Conservation (phyloP, 2,113 vertebrate species). For the Oceanodroma tethys region DNA sequence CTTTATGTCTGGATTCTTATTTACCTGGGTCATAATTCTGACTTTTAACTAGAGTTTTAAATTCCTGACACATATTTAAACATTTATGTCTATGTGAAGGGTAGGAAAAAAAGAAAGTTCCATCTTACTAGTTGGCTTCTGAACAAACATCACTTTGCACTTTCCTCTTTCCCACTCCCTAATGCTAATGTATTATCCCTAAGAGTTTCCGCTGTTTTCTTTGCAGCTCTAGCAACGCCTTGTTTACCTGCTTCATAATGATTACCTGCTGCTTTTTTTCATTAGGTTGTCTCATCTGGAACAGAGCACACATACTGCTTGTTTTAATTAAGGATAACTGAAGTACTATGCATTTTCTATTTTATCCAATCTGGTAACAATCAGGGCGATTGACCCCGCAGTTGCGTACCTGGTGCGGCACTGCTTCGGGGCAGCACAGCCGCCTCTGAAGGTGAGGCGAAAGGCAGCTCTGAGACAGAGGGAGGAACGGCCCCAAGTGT, state of each 20-base stretch:
- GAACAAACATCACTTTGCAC: not conserved
- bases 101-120: not conserved
- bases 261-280: constrained; percentile 55
- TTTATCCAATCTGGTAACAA: constrained; percentile 40
- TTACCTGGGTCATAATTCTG: not conserved
- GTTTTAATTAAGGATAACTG: constrained; percentile 61
- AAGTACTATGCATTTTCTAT: not conserved
- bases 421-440: not conserved
- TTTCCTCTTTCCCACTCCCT: not conserved
- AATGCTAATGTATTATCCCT: not conserved
- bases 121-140: not conserved
- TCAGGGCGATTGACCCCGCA: not conserved
- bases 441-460: not conserved
- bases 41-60: not conserved
- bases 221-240: not conserved
- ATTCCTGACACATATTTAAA: not conserved
- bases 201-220: not conserved
- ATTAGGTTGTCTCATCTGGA: constrained; percentile 49
- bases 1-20: not conserved
- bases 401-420: not conserved
- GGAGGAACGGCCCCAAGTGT: not conserved
- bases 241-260: constrained; percentile 57
- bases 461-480: not conserved
- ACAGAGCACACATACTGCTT: constrained; percentile 5
- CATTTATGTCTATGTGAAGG: not conserved